Percentiles rank a stretch among this genome's conserved stretches.
Evolutionary conservation across 2,113 vertebrate genomes (phyloP).

Genomic region (Puffinus mauretanicus): DNA sequence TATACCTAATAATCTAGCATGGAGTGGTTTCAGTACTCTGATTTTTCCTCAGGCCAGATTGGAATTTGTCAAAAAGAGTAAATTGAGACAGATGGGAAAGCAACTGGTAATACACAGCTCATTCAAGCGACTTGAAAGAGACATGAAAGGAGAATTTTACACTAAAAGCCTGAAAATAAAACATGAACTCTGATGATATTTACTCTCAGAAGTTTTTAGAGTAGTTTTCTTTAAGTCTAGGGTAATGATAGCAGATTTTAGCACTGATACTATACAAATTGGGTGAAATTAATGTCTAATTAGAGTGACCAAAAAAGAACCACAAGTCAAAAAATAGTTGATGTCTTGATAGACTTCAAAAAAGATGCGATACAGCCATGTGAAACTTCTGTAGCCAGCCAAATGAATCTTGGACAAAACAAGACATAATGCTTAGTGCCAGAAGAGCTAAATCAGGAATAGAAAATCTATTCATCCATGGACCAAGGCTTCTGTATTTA

Average conservation of each 20-base stretch:
- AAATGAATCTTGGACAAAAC: slow-evolving; percentile 43
- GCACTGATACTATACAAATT: neutral
- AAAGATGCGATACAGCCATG: neutral
- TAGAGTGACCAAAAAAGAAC: slow-evolving; percentile 1
- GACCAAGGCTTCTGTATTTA: neutral
- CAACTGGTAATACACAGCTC: slow-evolving; percentile 40
- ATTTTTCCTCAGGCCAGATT: slow-evolving; percentile 50
- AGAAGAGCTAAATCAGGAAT: slow-evolving; percentile 21
- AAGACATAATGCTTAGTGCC: slow-evolving; percentile 9
- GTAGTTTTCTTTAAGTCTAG: neutral
- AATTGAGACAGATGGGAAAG: slow-evolving; percentile 49
- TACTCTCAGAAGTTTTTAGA: slow-evolving; percentile 16
- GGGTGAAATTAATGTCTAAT: slow-evolving; percentile 1
- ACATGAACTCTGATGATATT: slow-evolving; percentile 16
- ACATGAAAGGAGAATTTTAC: slow-evolving; percentile 48
- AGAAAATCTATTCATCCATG: neutral
- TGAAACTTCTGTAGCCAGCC: neutral
- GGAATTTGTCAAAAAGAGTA: slow-evolving; percentile 57
- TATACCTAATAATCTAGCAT: slow-evolving; percentile 8
- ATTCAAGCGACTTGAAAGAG: slow-evolving; percentile 63
- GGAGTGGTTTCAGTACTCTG: slow-evolving; percentile 21
- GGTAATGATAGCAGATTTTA: slow-evolving; percentile 8
- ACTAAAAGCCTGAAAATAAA: slow-evolving; percentile 45
- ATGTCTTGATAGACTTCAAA: slow-evolving; percentile 8
- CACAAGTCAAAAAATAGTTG: slow-evolving; percentile 7